Evolutionary conservation across 37 sponge, comb jelly and placozoan species (phyloP), one percentile per base, ranked within the genome.

Genomic region (Chondrosia reniformis): DNA sequence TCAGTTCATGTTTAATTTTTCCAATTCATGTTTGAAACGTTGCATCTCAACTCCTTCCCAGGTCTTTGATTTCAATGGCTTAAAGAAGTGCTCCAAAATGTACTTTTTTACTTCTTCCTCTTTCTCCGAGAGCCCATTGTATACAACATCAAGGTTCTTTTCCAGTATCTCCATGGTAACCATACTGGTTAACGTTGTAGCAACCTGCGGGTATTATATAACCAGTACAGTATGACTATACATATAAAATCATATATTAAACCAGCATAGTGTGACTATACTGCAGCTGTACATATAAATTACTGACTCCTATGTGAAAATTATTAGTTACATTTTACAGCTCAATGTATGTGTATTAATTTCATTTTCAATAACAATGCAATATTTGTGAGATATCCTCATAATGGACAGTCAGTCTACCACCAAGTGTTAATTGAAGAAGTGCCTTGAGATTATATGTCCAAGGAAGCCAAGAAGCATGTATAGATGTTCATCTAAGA

Each of bases 141-240:
- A 46, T 6, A 74, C 75, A 38, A 80, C 77, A 33, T 76, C 79
- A 4, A 89, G 37, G 75, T 89, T 89, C 46, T 30, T 81, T 17
- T 67, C 83, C 45, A 93, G 44, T n/a, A 42, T 81, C 24, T 42
- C 81, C 31, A 1, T 45, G 44, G 61, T 67, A 17, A 36, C 57
- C 80, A 89, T 89, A 49, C 84, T 84, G 36, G 86, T 80, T 34
- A 93, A 75, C 15, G 94, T 93, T 22, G 94, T 93, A 15, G 64
- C 31, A 3, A 83, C 87, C 91, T 91, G n/a, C n/a, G n/a, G n/a
- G n/a, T n/a, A n/a, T n/a, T n/a, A n/a, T n/a, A n/a, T 62, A 4
- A 34, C 8, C 25, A 57, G 2, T 33, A 67, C 39, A 77, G 59
- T 28, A 31, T 46, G 8, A 76, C 31, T 58, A 5, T 30, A 40